Evolutionary conservation across 1,140 invertebrate genomes (phyloP), one percentile per base, ranked within the genome.

Genomic region (Bursaphelenchus mucronatus): DNA sequence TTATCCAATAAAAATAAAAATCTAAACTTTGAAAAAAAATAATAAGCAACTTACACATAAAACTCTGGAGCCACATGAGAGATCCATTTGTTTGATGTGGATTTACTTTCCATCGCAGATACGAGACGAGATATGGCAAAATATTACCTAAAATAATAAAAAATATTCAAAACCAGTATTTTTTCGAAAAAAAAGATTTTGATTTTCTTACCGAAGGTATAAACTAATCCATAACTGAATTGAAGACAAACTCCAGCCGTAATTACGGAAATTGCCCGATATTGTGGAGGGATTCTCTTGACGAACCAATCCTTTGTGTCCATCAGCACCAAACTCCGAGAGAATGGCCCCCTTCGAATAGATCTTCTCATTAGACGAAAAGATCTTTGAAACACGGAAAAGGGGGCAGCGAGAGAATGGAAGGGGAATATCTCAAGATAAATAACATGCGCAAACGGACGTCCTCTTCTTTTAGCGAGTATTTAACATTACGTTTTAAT

Each of bases 191-290:
- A 13, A 0, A 65, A 64, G 45, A 65, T 19, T 43, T 15, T 11
- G 67, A 17, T 39, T 15, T 21, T 21, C 47, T 30, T 61, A 71
- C 71, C 74, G 61, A 73, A 73, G 13, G 68, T 75, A 52, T 73
- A 73, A 21, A 73, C 73, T 13, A 73, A 30, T 61, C 71, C 71
- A 50, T 58, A 61, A 5, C 68, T 76, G 52, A 72, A 70, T 72
- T 76, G 74, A 1, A 73, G 30, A 6, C 57, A 13, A 21, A 75
- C 50, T 30, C 65, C 67, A 8, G 71, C 74, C 17, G 30, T 50
- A 17, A 73, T 76, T 7, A 73, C 71, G 15, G 70, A 21, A 44
- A 17, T 44, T 30, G 71, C 13, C n/a, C 71, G 52, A 17, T n/a
- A 67, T 9, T 61, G 39, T 13, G 66, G 11, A 10, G 68, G 62